Conservation (phyloP, 2,113 vertebrate species). For the Lichenostomus cassidix region DNA sequence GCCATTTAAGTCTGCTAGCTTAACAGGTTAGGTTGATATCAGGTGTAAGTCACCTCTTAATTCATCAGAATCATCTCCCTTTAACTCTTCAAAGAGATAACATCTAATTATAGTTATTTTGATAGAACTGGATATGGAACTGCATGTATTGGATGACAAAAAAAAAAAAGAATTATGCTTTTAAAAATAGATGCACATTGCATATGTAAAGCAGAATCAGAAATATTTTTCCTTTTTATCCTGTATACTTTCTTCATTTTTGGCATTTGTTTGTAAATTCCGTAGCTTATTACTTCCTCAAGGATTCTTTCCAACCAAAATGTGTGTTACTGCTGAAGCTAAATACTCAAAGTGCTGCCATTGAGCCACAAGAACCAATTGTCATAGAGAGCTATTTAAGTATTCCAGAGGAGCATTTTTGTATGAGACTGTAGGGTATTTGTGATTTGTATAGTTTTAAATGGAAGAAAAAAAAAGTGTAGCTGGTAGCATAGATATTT, state of each 20-base stretch:
- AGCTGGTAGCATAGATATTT: not conserved
- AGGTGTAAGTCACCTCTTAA: not conserved
- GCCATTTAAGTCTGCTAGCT: not conserved
- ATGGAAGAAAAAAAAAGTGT: not conserved
- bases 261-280: conserved; percentile 1
- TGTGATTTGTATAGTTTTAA: conserved; percentile 31
- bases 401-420: conserved; percentile 27
- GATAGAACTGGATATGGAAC: not conserved
- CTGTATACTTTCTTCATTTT: not conserved
- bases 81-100: not conserved
- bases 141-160: not conserved
- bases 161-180: not conserved
- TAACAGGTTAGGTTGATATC: not conserved
- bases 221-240: not conserved
- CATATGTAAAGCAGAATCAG: not conserved
- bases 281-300: conserved; percentile 31
- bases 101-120: not conserved
- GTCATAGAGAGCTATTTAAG: conserved; percentile 45
- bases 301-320: conserved; percentile 36
- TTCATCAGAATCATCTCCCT: not conserved
- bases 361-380: conserved; percentile 54
- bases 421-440: conserved; percentile 3
- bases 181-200: not conserved
- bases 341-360: conserved; percentile 15
- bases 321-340: conserved; percentile 9